Evolutionary conservation across 2,888 invertebrate genomes (phyloP), one percentile per base, ranked within the genome.

Genomic region (Cephus runcator): DNA sequence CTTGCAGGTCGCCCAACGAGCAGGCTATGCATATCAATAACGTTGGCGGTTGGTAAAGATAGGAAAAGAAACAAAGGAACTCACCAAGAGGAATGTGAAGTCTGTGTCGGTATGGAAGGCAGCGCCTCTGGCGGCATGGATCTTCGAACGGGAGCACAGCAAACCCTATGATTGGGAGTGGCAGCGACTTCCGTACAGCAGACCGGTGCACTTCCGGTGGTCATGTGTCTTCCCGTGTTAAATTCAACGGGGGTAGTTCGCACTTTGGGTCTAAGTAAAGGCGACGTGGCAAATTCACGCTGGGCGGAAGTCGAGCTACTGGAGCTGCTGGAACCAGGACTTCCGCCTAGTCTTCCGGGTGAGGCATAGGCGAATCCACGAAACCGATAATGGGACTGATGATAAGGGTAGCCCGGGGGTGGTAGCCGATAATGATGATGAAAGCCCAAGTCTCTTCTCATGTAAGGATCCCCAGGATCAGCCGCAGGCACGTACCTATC

Each of bases 401-500:
- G 91, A 81, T 87, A 36, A 81, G 86, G 77, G 82, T 90, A 89
- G 56, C 89, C 90, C 0, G 93, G 93, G 56, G 93, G 91, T 36
- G 93, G 93, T 87, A 93, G 92, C 88, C 94, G 92, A 85, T 94
- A 94, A 83, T 94, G 93, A 86, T 93, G 93, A 85, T 92, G 92
- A 80, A 92, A 92, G n/a, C 93, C 93, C 35, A 94, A 90, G 84
- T 94, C 94, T 15, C 94, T 91, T 82, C 94, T 91, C 93, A 93
- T 93, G 86, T 94, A 94, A 1, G 94, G 93, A 86, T 94, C 94
- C 68, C 92, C 92, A 1, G 92, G 89, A 83, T 92, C 91, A 36
- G 88, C 85, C 9, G 88, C 83, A 78, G 95, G 95, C 84, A 95
- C 94, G 90, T 95, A 95, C 85, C 95, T 93, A 92, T 95, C 95